Evolutionary conservation across 2,888 invertebrate genomes (phyloP).

Genomic region (Lepidocyrtoides sp.): DNA sequence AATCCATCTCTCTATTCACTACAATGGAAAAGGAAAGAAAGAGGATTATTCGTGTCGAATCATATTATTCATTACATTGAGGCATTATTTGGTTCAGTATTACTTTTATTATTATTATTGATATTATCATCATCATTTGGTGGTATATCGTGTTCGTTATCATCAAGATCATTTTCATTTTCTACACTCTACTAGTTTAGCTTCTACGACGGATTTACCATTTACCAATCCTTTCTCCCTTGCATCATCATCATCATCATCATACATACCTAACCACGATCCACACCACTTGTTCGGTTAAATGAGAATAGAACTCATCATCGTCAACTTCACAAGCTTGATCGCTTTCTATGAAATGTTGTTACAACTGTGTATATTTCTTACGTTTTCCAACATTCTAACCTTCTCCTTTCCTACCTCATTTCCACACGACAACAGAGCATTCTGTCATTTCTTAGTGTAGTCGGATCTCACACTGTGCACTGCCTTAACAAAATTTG

Average conservation of each 20-base stretch:
- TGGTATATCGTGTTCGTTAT: neutral
- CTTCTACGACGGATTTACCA: too few relatives aligned
- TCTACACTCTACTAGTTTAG: too few relatives aligned
- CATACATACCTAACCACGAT: neutral
- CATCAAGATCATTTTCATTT: neutral
- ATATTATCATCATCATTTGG: neutral
- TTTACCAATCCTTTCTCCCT: slow-evolving; percentile 23
- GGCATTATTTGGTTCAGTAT: slow-evolving; percentile 4
- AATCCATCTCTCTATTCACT: slow-evolving; percentile 58
- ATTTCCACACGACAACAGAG: neutral
- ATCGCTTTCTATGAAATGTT: neutral
- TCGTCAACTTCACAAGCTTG: slow-evolving; percentile 1
- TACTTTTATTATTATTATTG: too few relatives aligned
- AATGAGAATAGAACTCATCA: slow-evolving; percentile 28
- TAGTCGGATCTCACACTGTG: neutral
- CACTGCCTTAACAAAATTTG: neutral
- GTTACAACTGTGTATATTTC: neutral
- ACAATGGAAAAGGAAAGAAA: slow-evolving; percentile 66
- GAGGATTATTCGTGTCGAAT: slow-evolving; percentile 71
- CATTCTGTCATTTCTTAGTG: neutral
- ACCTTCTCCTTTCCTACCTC: neutral
- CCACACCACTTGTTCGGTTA: neutral
- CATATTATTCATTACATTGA: slow-evolving; percentile 68
- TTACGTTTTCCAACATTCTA: neutral
- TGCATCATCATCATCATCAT: slow-evolving; percentile 4